Evolutionary conservation across 2,888 invertebrate genomes (phyloP).

Genomic region (Drosophila merina): DNA sequence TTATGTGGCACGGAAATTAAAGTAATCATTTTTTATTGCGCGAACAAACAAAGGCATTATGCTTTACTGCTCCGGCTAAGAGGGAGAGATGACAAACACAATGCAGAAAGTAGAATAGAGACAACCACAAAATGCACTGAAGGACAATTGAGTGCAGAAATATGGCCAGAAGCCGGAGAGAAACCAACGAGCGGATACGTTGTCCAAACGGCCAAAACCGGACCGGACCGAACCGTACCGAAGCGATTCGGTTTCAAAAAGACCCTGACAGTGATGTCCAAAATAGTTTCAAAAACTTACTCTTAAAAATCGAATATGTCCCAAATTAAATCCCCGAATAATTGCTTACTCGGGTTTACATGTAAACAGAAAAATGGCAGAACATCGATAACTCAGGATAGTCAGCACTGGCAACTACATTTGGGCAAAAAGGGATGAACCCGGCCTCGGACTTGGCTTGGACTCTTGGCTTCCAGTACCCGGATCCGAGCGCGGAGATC

Average conservation of each 20-base stretch:
- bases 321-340: too few relatives aligned
- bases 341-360: too few relatives aligned
- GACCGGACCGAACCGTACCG: constrained; percentile 26
- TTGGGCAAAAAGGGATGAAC: constrained; percentile 22
- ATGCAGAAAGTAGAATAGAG: constrained; percentile 35
- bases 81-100: constrained; percentile 40
- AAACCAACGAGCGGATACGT: constrained; percentile 63
- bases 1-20: constrained; percentile 76
- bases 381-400: neutral
- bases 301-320: neutral
- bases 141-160: constrained; percentile 77
- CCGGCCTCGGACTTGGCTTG: constrained; percentile 15
- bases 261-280: constrained; percentile 3
- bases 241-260: constrained; percentile 4
- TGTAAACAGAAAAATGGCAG: too few relatives aligned
- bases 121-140: constrained; percentile 68
- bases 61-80: constrained; percentile 56
- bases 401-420: constrained; percentile 26
- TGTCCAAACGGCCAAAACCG: constrained; percentile 53
- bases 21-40: constrained; percentile 79
- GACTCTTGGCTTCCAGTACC: constrained; percentile 3
- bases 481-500: constrained; percentile 21
- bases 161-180: constrained; percentile 63
- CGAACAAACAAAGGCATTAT: constrained; percentile 79
- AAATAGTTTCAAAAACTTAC: neutral